Evolutionary conservation across 2,888 invertebrate species (phyloP), one percentile per base, ranked within the genome.

Genomic region (Schizaphis graminum): DNA sequence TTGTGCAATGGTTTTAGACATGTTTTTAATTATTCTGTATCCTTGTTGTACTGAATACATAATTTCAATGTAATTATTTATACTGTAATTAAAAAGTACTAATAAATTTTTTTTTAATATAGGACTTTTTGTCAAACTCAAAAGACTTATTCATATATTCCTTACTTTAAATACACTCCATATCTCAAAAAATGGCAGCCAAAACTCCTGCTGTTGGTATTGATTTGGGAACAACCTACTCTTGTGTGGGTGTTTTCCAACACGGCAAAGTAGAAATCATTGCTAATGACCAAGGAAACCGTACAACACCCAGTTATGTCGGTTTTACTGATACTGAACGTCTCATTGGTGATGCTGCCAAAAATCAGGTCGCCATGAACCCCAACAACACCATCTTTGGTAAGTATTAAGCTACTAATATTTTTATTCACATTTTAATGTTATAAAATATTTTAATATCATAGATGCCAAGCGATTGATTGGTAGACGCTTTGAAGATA

Each of bases 221-320:
- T 96, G 99, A 99, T 97, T 97, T 99, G 96, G 99, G 99, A 95
- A 99, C 99, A 95, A 99, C 99, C 95, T 99, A 99, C 96, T 99
- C 98, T 94, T 98, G 98, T 96, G 98, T 98, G 95, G 98, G 98
- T 95, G 98, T 98, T 95, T 98, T 98, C 97, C 98, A 98, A 96
- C 98, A 98, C 96, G 98, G 98, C 95, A 98, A 98, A 96, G 98
- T 98, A 95, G 98, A 98, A 96, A 98, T 98, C 96, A 98, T 98
- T 96, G 98, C 98, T 96, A 98, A 98, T 96, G 98, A 98, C 96
- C 98, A 98, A 96, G 98, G 98, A 96, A 98, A 98, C 97, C 97
- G 98, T 96, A 98, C 98, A 95, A 98, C 98, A 95, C 98, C 98
- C 94, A 97, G 97, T 86, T 98, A 97, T 96, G 98, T 98, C 95